Evolutionary conservation across 2,888 invertebrate genomes (phyloP), one percentile per base, ranked within the genome.

Genomic region (Choreutis nemorana): DNA sequence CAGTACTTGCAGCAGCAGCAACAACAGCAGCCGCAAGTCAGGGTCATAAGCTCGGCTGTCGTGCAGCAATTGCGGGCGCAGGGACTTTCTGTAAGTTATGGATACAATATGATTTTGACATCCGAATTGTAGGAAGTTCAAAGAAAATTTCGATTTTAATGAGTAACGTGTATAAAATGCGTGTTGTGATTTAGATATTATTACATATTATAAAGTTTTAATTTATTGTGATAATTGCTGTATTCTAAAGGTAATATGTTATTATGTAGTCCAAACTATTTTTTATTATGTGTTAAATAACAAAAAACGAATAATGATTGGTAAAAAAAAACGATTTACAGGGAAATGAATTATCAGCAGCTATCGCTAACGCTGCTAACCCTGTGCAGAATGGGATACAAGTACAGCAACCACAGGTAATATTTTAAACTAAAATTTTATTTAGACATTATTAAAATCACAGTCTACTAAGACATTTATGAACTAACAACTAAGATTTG

Each of bases 31-130:
- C 83, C 83, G 13, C 83, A 83, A 39, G 52, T 81, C 29, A 68
- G 83, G 44, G 82, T 84, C 38, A 81, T 84, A 39, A 84, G 83
- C 58, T 71, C 80, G 9, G 81, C 81, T 28, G 78, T 81, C 23
- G 75, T 83, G 23, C 83, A 82, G 34, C 84, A 85, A 50, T 65
- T 84, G 34, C 64, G 81, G 38, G 81, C 81, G 2, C 81, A 81
- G 40, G 81, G 81, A 7, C 55, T 81, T 33, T 63, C 77, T 22
- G 80, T 80, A 32, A 63, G 72, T 60, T n/a, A n/a, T n/a, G n/a
- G n/a, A n/a, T n/a, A n/a, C n/a, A n/a, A n/a, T n/a, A n/a, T n/a
- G n/a, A n/a, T n/a, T n/a, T n/a, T n/a, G n/a, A n/a, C n/a, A n/a
- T n/a, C n/a, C n/a, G n/a, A n/a, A n/a, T n/a, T n/a, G n/a, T n/a